phyloP scores from a whole-genome alignment of 2,888 invertebrate species.

The Venusia cambrica region DNA sequence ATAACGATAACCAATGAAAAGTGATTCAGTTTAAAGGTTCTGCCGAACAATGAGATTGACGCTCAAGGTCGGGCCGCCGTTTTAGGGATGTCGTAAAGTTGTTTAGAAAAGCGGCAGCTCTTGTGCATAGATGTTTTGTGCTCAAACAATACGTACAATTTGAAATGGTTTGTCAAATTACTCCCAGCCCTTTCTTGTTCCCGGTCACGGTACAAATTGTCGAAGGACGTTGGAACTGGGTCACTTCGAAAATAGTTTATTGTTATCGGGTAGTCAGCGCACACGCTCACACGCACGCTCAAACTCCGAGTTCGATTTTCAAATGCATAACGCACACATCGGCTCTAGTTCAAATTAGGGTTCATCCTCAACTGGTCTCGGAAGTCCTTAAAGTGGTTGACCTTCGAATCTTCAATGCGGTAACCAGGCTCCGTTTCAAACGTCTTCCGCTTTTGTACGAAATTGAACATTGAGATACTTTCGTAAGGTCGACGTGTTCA shows the following conservation, averaged over 20 bases:
- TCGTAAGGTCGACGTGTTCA: constrained; percentile 68
- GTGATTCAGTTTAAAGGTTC: constrained; percentile 34
- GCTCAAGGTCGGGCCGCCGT: constrained; percentile 44
- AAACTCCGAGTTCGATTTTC: constrained; percentile 52
- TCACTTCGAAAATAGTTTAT: constrained; percentile 82
- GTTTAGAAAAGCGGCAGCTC: constrained; percentile 48
- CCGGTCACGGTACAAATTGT: constrained; percentile 76
- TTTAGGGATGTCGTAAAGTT: constrained; percentile 37
- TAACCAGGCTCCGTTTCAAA: constrained; percentile 47
- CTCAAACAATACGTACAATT: constrained; percentile 56
- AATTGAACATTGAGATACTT: constrained; percentile 54
- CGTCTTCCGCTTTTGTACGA: constrained; percentile 67
- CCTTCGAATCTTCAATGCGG: constrained; percentile 57
- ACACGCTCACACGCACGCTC: constrained; percentile 66
- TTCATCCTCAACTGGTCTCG: constrained; percentile 61
- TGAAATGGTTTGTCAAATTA: constrained; percentile 60
- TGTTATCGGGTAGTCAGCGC: constrained; percentile 78
- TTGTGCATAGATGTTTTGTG: constrained; percentile 51
- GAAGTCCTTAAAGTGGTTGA: constrained; percentile 61
- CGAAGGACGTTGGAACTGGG: constrained; percentile 79
- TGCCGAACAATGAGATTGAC: constrained; percentile 37
- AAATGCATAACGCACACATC: constrained; percentile 66
- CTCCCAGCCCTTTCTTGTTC: constrained; percentile 78
- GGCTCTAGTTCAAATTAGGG: constrained; percentile 59
- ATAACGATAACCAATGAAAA: constrained; percentile 32